Percentiles rank a stretch among this genome's conserved stretches.
Conservation (phyloP, 2,888 invertebrate genomes). For the Melipona bicolor region DNA sequence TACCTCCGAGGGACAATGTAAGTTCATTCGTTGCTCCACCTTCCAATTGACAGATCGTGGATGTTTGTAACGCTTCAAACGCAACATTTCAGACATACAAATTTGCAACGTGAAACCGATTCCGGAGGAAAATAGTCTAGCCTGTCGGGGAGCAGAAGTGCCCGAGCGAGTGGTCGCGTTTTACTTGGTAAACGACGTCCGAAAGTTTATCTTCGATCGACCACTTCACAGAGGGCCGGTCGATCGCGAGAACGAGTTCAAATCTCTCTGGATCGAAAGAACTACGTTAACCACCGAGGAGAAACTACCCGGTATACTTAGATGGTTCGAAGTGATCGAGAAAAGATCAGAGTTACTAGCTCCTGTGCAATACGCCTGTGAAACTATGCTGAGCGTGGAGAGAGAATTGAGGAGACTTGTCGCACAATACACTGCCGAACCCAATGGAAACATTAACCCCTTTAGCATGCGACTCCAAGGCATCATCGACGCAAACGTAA, state of each 20-base stretch:
- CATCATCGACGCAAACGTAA: constrained; percentile 97
- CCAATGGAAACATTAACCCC: constrained; percentile 93
- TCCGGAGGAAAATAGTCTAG: constrained; percentile 88
- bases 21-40: constrained; percentile 38
- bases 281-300: constrained; percentile 93
- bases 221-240: constrained; percentile 95
- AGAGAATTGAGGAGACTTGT: constrained; percentile 93
- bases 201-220: constrained; percentile 95
- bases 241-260: constrained; percentile 97
- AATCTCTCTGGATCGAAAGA: constrained; percentile 97
- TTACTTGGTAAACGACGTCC: constrained; percentile 96
- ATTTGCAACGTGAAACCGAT: constrained; percentile 97
- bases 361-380: constrained; percentile 95
- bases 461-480: constrained; percentile 97
- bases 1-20: constrained; percentile 94
- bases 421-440: constrained; percentile 91
- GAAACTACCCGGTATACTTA: constrained; percentile 94
- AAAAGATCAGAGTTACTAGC: constrained; percentile 91
- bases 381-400: constrained; percentile 96
- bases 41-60: neutral
- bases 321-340: constrained; percentile 96
- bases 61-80: neutral
- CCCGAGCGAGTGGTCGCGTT: constrained; percentile 95
- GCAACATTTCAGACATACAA: constrained; percentile 89
- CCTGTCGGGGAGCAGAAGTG: constrained; percentile 87